Percentiles rank a stretch among this genome's conserved stretches.
These are phyloP conservation scores for Troides oblongomaculatus DNA, from an alignment of 2,888 invertebrate genomes.

Conservation along the genomic window DNA sequence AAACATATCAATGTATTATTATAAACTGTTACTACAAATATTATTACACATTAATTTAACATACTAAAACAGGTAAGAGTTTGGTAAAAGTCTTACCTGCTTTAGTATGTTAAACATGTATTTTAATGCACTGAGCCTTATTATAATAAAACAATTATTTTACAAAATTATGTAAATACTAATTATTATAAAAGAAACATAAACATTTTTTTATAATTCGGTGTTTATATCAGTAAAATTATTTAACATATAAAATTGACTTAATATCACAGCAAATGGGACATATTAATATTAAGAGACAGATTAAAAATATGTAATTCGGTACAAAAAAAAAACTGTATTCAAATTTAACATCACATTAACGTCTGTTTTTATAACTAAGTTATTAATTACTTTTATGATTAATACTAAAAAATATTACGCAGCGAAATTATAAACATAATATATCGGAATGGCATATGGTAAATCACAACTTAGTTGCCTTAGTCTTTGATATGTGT, in stretches of 20 bases:
- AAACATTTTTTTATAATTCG: neutral
- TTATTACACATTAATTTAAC: no score
- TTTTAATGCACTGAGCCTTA: no score
- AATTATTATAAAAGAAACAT: neutral
- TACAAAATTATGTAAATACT: neutral
- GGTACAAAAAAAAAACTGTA: neutral
- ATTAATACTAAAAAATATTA: no score
- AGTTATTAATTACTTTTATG: no score
- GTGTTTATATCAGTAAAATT: constrained; percentile 3
- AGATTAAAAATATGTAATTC: neutral
- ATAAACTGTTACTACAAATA: no score
- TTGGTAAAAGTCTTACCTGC: no score
- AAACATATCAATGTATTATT: no score
- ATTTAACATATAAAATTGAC: constrained; percentile 26
- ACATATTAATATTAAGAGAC: constrained; percentile 2
- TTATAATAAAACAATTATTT: no score
- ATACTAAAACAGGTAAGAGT: no score
- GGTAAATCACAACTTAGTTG: neutral
- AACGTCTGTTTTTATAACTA: no score
- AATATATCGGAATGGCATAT: neutral
- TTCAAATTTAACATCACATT: no score
- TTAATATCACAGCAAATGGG: constrained; percentile 31
- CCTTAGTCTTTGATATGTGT: constrained; percentile 9
- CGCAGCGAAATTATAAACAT: neutral
- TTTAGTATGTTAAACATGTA: no score